These are phyloP conservation scores for Hydrolagus affinis DNA, from an alignment of 2,113 vertebrate genomes.

Conservation along the genomic window DNA sequence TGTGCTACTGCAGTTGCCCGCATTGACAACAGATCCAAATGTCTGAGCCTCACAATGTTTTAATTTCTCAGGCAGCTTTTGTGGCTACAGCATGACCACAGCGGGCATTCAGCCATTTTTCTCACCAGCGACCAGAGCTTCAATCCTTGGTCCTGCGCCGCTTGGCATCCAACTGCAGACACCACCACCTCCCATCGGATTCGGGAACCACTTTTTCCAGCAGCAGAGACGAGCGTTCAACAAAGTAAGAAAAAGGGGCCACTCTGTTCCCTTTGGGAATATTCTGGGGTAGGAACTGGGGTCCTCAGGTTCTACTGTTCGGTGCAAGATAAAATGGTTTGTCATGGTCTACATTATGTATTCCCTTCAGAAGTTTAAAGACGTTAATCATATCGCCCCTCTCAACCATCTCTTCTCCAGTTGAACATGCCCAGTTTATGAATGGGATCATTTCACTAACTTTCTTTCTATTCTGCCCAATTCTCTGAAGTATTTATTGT, in stretches of 20 bases:
- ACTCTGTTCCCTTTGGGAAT: not conserved
- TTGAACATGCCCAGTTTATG: no score
- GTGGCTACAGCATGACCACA: conserved; percentile 69
- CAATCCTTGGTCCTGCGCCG: conserved; percentile 84
- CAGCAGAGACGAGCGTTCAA: conserved; percentile 66
- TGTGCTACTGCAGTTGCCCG: not conserved
- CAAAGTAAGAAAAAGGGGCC: conserved; percentile 53
- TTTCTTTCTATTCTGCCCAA: no score
- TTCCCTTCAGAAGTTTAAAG: no score
- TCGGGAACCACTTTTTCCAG: conserved; percentile 65
- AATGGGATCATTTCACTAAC: no score
- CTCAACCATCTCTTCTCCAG: no score
- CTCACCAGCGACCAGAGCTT: conserved; percentile 73
- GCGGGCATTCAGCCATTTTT: conserved; percentile 87
- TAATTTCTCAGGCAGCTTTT: conserved; percentile 63
- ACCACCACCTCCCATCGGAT: conserved; percentile 56
- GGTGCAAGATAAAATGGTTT: no score
- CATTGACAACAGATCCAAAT: not conserved
- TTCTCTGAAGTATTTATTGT: no score
- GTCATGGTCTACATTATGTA: no score
- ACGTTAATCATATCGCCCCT: no score
- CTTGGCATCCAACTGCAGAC: conserved; percentile 82
- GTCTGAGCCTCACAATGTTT: conserved; percentile 9
- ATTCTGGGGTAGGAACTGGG: not conserved
- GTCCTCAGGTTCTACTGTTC: no score